Percentiles rank a stretch among this genome's conserved stretches.
Conservation (phyloP, 1,140 invertebrate genomes). For the Pseudomyrmex flavicornis region DNA sequence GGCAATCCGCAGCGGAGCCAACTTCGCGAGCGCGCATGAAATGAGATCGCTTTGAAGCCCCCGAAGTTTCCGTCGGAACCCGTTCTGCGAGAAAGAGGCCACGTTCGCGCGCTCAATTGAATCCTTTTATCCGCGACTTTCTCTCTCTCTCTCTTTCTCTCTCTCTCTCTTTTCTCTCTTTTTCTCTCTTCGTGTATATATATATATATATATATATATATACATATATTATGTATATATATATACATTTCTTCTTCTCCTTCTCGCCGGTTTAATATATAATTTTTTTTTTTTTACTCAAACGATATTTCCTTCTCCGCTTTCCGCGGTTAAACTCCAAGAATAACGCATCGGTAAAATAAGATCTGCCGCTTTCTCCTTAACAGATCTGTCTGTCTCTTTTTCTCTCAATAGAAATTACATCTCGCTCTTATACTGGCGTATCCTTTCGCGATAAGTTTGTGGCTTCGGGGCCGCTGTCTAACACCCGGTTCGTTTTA, state of each 20-base stretch:
- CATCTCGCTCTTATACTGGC: background rate
- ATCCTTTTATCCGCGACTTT: conserved; percentile 46
- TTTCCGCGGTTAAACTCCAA: conserved; percentile 1
- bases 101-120: conserved; percentile 50
- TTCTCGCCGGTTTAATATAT: conserved; percentile 9
- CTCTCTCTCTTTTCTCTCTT: too few species aligned
- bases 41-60: conserved; percentile 60
- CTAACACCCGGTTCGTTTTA: conserved; percentile 18
- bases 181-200: background rate
- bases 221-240: too few species aligned
- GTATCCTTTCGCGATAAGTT: conserved; percentile 1
- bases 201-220: background rate
- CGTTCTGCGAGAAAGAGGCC: conserved; percentile 61
- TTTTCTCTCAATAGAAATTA: conserved; percentile 16
- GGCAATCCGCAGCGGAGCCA: conserved; percentile 65
- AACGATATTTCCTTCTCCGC: background rate
- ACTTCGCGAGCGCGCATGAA: conserved; percentile 62
- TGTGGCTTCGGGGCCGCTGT: background rate
- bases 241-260: too few species aligned
- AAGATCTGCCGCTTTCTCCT: background rate
- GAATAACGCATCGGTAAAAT: conserved; percentile 28
- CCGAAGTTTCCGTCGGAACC: conserved; percentile 16
- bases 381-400: background rate
- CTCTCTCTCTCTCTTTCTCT: background rate
- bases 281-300: background rate